phyloP scores from a whole-genome alignment of 2,797 vertebrate genomes.

The Sebastes melanostomus region DNA sequence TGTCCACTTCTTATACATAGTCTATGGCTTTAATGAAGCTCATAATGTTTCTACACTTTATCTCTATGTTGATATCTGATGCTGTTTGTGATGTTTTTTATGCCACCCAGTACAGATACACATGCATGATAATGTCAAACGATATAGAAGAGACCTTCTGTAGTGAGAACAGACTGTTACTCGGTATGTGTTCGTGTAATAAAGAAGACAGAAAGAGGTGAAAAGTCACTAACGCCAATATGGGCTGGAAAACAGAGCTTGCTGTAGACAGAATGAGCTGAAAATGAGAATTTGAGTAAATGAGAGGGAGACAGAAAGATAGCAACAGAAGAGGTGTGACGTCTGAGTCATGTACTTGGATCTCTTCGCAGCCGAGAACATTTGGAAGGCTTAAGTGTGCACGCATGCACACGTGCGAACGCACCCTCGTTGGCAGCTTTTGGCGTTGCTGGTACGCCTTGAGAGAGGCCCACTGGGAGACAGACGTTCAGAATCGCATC shows the following conservation, averaged over 20 bases:
- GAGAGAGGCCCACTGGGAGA: conserved; percentile 68
- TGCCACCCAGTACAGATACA: neutral
- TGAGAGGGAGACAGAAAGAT: conserved; percentile 52
- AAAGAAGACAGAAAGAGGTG: conserved; percentile 15
- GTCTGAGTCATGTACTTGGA: conserved; percentile 81
- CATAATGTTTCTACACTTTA: neutral
- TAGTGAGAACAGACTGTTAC: neutral
- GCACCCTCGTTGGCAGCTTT: conserved; percentile 50
- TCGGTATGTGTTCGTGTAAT: neutral
- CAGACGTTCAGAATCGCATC: conserved; percentile 67
- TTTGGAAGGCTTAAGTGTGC: conserved; percentile 78
- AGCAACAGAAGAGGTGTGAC: conserved; percentile 76
- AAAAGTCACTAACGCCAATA: conserved; percentile 50
- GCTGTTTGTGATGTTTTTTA: neutral
- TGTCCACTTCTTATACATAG: too few relatives aligned
- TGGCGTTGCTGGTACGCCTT: conserved; percentile 40
- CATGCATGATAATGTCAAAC: neutral
- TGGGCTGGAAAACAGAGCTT: neutral
- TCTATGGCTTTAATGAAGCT: neutral
- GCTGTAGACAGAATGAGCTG: conserved; percentile 33
- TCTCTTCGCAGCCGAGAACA: conserved; percentile 62
- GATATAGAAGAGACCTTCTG: neutral
- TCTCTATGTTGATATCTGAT: neutral
- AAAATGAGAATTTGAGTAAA: conserved; percentile 50
- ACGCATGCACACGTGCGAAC: conserved; percentile 49